phyloP scores from a whole-genome alignment of 2,888 invertebrate species.

The Dynastes tityus region DNA sequence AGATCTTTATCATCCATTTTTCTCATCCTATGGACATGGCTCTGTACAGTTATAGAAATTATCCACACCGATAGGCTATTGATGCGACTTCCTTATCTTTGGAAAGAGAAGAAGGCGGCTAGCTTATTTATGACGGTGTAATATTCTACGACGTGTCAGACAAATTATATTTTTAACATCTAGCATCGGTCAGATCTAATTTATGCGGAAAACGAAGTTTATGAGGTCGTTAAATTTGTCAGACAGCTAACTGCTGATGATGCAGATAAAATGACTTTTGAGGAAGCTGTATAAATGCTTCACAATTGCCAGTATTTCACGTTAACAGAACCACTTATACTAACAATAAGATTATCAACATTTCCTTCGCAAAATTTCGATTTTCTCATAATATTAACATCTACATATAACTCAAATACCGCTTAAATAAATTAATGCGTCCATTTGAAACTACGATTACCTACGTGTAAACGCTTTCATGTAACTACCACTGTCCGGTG shows the following conservation, averaged over 20 bases:
- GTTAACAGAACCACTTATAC: too few species aligned
- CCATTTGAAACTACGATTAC: too few species aligned
- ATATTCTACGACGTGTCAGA: slow-evolving; percentile 4
- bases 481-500: too few species aligned
- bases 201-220: slow-evolving; percentile 27
- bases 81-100: slow-evolving; percentile 17
- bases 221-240: slow-evolving; percentile 32
- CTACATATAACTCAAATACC: too few species aligned
- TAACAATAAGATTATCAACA: too few species aligned
- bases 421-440: too few species aligned
- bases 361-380: too few species aligned
- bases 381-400: too few species aligned
- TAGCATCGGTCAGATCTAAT: slow-evolving; percentile 20
- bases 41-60: slow-evolving; percentile 30
- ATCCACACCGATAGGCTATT: slow-evolving; percentile 11
- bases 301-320: too few species aligned
- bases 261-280: too few species aligned
- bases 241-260: background rate
- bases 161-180: slow-evolving; percentile 26
- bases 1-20: slow-evolving; percentile 21
- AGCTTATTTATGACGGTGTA: slow-evolving; percentile 7
- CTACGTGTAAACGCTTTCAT: too few species aligned
- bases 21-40: slow-evolving; percentile 1
- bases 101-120: background rate
- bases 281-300: too few species aligned